Evolutionary conservation across 64 coral and sea anemone genomes (phyloP), one percentile per base, ranked within the genome.

Genomic region (Pocillopora verrucosa): DNA sequence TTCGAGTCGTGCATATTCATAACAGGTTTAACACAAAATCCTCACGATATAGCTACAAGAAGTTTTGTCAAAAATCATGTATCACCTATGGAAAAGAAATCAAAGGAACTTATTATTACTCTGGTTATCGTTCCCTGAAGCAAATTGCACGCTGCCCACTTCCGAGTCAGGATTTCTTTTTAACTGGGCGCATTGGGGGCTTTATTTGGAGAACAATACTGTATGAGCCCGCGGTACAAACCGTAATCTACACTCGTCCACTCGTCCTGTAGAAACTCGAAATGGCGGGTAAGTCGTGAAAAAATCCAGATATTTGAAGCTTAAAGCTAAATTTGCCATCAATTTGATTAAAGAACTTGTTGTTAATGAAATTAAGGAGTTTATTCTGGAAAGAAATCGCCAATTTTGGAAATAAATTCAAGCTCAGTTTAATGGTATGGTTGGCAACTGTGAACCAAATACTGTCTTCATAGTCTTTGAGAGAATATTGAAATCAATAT

Each of bases 1-100:
- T 63, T 34, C 61, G 30, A 60, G 16, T 2, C 34, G 22, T 41
- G 20, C 51, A 7, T 51, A 51, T 59, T 25, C 25, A 63, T 79
- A 13, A 62, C 79, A 36, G 34, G n/a, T 25, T 64, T 82, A 62
- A 70, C 67, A 60, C 60, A 80, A 58, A 30, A 36, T 64, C 79
- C 30, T 84, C 62, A 51, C 34, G 10, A 67, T 68, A n/a, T 63
- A 45, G 80, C 36, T 51, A 84, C 80, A 10, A 68, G 51, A 69
- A 64, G 80, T 84, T 64, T 70, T 84, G 80, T 84, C 80, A 69
- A 36, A 34, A 84, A 38, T 11, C 35, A 84, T 9, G 36, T 63
- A 84, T 19, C 80, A 41, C 35, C 62, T 84, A 38, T 20, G 19
- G 67, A n/a, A 70, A 45, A 82, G 25, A 67, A 45, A 84, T 7